Evolutionary conservation across 2,888 invertebrate genomes (phyloP), one percentile per base, ranked within the genome.

Genomic region (Melanostoma scalare): DNA sequence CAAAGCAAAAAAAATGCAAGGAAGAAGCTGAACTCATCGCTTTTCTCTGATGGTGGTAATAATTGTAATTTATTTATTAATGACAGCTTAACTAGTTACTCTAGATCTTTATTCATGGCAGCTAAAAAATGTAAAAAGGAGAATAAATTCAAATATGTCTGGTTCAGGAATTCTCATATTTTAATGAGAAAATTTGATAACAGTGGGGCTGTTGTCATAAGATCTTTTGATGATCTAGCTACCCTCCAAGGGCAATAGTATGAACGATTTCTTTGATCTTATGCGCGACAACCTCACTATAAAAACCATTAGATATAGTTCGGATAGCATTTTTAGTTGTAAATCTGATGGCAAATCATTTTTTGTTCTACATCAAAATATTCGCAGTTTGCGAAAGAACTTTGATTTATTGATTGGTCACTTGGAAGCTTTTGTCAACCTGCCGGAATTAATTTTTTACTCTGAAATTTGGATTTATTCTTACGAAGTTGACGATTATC

Each of bases 51-150:
- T 20, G 20, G 20, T 20, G 20, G 20, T 20, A 20, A 20, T 20
- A 20, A 20, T 20, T 20, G 20, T 20, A 20, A 20, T 20, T 20
- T 20, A 20, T 20, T 20, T 20, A 20, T 20, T 20, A 20, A 20
- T 20, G 20, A 20, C 20, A 20, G 46, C 50, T 20, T 48, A 10
- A 63, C 46, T 36, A 52, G 6, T 9, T 33, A 63, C 20, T 48
- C 8, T 36, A 50, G 31, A 58, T 38, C 38, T 36, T 48, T 48
- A 3, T 63, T 63, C 48, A 63, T 63, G 36, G 63, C 63, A 35
- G 48, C 50, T 38, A 63, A 40, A 48, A 63, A 20, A 63, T 48
- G 2, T 20, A 63, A 63, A 63, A 63, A 20, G 35, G 20, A 36
- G 48, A 63, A 48, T 36, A 63, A 48, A 48, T 63, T 42, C 31